These are phyloP conservation scores for Pseudocheirus occidentalis DNA, from an alignment of 2,797 vertebrate species.

Conservation along the genomic window DNA sequence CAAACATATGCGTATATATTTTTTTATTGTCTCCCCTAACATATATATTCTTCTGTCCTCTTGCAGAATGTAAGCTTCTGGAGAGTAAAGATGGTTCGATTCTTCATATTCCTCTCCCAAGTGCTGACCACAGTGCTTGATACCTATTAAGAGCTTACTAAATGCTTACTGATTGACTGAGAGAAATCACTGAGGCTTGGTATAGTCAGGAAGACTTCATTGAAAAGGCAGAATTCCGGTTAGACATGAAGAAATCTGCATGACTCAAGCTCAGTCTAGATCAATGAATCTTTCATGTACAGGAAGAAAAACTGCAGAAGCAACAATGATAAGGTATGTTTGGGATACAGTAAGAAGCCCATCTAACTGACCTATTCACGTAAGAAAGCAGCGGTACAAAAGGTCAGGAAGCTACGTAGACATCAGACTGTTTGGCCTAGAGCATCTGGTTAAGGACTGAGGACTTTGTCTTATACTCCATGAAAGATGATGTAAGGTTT, in stretches of 20 bases:
- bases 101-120: too few species aligned
- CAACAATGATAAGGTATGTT: not conserved
- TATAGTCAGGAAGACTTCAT: not conserved
- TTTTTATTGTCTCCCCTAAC: too few species aligned
- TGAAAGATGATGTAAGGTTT: slow-evolving; percentile 37
- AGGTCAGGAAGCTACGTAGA: not conserved
- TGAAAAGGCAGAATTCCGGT: slow-evolving; percentile 13
- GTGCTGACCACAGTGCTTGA: too few species aligned
- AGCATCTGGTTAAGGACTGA: slow-evolving; percentile 11
- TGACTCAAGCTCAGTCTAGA: not conserved
- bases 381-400: slow-evolving; percentile 18
- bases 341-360: slow-evolving; percentile 8
- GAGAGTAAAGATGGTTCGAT: too few species aligned
- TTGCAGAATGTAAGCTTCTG: too few species aligned
- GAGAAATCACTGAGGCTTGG: not conserved
- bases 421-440: slow-evolving; percentile 1
- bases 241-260: slow-evolving; percentile 3
- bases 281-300: not conserved
- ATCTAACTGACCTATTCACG: not conserved
- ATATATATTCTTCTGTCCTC: too few species aligned
- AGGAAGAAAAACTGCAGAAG: slow-evolving; percentile 20
- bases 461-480: slow-evolving; percentile 37
- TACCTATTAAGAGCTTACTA: not conserved
- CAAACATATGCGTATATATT: too few species aligned
- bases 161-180: not conserved